Conservation (phyloP, 2,113 vertebrate genomes). For the Baryphthengus martii region DNA sequence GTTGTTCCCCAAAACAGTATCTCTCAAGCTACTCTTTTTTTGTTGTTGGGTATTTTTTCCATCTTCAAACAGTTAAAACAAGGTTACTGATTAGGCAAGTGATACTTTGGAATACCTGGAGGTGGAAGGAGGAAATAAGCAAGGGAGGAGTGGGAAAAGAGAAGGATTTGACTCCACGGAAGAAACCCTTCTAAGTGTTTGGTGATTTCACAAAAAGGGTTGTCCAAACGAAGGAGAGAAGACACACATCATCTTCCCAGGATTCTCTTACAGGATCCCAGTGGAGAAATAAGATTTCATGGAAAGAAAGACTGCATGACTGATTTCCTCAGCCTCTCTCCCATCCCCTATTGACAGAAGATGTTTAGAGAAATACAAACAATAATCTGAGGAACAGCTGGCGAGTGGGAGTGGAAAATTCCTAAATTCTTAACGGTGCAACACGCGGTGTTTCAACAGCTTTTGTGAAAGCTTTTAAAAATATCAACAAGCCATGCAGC, state of each 20-base stretch:
- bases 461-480: slow-evolving; percentile 42
- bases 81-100: neutral
- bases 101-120: neutral
- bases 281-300: neutral
- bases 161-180: neutral
- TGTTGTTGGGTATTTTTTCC: neutral
- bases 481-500: slow-evolving; percentile 33
- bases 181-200: neutral
- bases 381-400: slow-evolving; percentile 6
- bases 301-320: neutral
- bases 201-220: neutral
- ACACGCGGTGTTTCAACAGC: slow-evolving; percentile 34
- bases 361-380: slow-evolving; percentile 6
- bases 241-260: neutral
- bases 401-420: slow-evolving; percentile 60
- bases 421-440: slow-evolving; percentile 20
- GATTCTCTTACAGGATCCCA: neutral
- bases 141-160: neutral
- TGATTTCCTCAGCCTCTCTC: neutral
- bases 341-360: neutral
- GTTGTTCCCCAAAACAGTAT: neutral
- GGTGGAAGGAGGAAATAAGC: neutral
- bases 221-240: neutral
- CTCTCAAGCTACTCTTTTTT: neutral
- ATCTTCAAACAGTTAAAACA: neutral